Conservation (phyloP, 1,140 invertebrate species). For the Drosophila hydei region DNA sequence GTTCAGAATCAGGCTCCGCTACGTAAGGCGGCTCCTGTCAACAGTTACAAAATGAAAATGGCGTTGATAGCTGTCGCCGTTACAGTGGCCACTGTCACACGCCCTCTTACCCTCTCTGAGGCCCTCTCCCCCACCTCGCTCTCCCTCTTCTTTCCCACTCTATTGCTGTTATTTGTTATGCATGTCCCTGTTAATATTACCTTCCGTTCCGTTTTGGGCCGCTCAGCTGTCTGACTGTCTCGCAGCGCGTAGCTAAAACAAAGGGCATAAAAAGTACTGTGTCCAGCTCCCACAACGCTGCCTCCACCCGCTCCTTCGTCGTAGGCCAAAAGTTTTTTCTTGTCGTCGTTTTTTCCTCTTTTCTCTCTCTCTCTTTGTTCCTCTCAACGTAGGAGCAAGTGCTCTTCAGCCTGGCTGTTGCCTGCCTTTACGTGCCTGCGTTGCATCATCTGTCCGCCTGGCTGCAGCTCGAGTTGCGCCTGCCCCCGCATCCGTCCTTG, state of each 20-base stretch:
- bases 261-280: slow-evolving; percentile 38
- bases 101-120: too few relatives aligned
- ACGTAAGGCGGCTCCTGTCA: slow-evolving; percentile 49
- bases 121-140: not conserved
- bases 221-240: not conserved
- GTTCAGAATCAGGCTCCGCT: not conserved
- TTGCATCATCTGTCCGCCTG: slow-evolving; percentile 54
- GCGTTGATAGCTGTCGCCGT: slow-evolving; percentile 67
- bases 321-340: slow-evolving; percentile 33
- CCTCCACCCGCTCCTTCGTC: slow-evolving; percentile 3
- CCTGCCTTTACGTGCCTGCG: slow-evolving; percentile 53
- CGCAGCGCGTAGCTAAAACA: slow-evolving; percentile 21
- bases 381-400: not conserved
- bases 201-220: slow-evolving; percentile 25
- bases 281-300: slow-evolving; percentile 13
- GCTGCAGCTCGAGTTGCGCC: slow-evolving; percentile 21
- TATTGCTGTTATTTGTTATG: slow-evolving; percentile 52
- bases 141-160: not conserved
- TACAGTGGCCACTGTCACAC: slow-evolving; percentile 18
- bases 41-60: slow-evolving; percentile 74
- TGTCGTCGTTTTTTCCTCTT: slow-evolving; percentile 1
- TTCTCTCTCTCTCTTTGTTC: not conserved
- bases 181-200: slow-evolving; percentile 41
- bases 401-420: slow-evolving; percentile 20
- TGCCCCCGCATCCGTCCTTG: not conserved